phyloP scores from a whole-genome alignment of 2,113 vertebrate species.

The Bambusicola thoracicus region DNA sequence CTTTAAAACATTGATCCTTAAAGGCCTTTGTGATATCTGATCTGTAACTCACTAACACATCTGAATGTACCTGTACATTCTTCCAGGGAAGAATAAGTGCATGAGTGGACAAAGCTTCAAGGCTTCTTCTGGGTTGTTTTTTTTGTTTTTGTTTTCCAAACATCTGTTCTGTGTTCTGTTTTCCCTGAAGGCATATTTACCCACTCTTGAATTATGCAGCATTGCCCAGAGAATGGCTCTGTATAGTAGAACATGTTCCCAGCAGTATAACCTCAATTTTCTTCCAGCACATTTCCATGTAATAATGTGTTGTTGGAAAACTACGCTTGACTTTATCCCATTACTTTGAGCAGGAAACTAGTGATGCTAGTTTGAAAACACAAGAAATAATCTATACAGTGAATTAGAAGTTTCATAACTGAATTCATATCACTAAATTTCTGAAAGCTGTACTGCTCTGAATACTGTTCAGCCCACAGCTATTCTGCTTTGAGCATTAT shows the following conservation, averaged over 20 bases:
- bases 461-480: slow-evolving; percentile 5
- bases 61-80: slow-evolving; percentile 7
- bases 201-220: slow-evolving; percentile 59
- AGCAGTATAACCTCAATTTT: slow-evolving; percentile 15
- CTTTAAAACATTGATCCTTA: slow-evolving; percentile 19
- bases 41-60: not conserved
- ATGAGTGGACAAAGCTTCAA: slow-evolving; percentile 12
- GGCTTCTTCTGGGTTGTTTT: not conserved
- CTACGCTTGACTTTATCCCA: slow-evolving; percentile 5
- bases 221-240: slow-evolving; percentile 74
- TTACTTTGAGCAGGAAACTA: slow-evolving; percentile 19
- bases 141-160: not conserved
- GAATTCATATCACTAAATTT: not conserved
- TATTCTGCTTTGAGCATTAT: slow-evolving; percentile 15
- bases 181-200: slow-evolving; percentile 63
- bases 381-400: not conserved
- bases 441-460: slow-evolving; percentile 23
- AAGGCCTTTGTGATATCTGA: slow-evolving; percentile 9
- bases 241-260: slow-evolving; percentile 37
- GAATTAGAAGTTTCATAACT: slow-evolving; percentile 10
- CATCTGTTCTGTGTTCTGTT: slow-evolving; percentile 32
- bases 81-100: not conserved
- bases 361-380: not conserved
- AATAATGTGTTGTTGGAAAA: not conserved
- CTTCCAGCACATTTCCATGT: not conserved